Base-by-base conservation (phyloP, 2,888 invertebrate genomes). In the Sinopyrophorus schimmeli region DNA sequence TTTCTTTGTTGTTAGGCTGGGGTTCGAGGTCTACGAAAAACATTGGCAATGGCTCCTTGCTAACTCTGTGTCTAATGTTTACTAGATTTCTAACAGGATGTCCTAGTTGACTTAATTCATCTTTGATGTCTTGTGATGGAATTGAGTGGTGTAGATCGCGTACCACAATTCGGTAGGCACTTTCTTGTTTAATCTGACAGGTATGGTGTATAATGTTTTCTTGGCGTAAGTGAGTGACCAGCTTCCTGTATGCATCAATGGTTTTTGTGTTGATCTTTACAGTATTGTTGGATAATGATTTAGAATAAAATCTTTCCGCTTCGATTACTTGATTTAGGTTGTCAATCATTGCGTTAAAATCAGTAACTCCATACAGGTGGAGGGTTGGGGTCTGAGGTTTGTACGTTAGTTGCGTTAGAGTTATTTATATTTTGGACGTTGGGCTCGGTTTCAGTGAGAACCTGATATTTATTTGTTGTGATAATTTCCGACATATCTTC, bases 81-180 rank as follows among this genome's bases (percentile, higher is more conserved):
- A 15, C 10, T n/a, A 23, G 10, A 9, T 42, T 32, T 16, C 32
- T 7, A 2, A 34, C 10, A 7, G 5, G 11, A 15, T 30, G 31
- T 15, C 32, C 32, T 14, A n/a, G 2, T 2, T 21, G 17, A n/a
- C 21, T 21, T 15, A 42, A 16, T 16, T n/a, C 42, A 7, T 12
- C 10, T 32, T 24, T 18, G 5, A 34, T 31, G 21, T 42, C 42
- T 6, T 42, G 5, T 18, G 11, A n/a, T 9, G 23, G 21, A 14
- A 47, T 31, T 26, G 47, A n/a, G 7, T 39, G 32, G 20, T 47
- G 47, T 6, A 47, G 5, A 12, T 26, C 18, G 10, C 24, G 18
- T 2, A 47, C 26, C n/a, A 47, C 47, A 9, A 47, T 24, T 15
- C 47, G 23, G 9, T 32, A 47, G 3, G 40, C 17, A 9, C 26